phyloP scores from a whole-genome alignment of 2,113 vertebrate species.

The Oreamnos americanus region DNA sequence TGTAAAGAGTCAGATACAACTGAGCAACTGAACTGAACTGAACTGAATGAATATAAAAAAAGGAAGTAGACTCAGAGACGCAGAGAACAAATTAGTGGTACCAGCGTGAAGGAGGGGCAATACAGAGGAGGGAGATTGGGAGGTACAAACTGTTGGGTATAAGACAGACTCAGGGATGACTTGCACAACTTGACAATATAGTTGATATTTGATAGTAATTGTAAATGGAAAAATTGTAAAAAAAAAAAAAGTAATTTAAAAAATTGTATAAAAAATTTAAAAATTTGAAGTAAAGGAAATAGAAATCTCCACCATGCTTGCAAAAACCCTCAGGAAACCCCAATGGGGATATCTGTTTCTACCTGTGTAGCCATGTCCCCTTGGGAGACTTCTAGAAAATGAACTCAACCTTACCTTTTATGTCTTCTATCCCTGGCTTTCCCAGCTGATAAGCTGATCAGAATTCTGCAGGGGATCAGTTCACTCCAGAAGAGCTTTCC shows the following conservation, averaged over 20 bases:
- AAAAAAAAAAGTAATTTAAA: not conserved
- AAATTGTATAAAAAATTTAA: not conserved
- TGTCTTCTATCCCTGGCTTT: not conserved
- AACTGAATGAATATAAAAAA: not conserved
- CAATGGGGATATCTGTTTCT: conserved; percentile 91
- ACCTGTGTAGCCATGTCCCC: conserved; percentile 91
- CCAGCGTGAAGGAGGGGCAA: not conserved
- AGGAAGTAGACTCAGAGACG: not conserved
- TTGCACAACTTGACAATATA: not conserved
- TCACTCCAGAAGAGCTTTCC: conserved; percentile 67
- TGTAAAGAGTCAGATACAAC: accelerated
- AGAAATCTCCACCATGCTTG: conserved; percentile 91
- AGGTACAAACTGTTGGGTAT: not conserved
- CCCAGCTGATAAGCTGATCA: conserved; percentile 66
- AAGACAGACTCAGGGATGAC: not conserved
- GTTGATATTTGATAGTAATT: not conserved
- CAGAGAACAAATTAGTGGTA: not conserved
- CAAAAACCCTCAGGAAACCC: conserved; percentile 89
- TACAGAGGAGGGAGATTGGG: not conserved
- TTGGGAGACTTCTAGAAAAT: conserved; percentile 60
- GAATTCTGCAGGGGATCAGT: conserved; percentile 71
- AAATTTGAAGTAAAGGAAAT: not conserved
- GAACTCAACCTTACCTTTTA: conserved; percentile 65
- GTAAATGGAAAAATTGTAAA: not conserved
- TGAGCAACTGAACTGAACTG: too few species aligned